Evolutionary conservation across 2,888 invertebrate species (phyloP).

Genomic region (Galerucella nymphaeae): DNA sequence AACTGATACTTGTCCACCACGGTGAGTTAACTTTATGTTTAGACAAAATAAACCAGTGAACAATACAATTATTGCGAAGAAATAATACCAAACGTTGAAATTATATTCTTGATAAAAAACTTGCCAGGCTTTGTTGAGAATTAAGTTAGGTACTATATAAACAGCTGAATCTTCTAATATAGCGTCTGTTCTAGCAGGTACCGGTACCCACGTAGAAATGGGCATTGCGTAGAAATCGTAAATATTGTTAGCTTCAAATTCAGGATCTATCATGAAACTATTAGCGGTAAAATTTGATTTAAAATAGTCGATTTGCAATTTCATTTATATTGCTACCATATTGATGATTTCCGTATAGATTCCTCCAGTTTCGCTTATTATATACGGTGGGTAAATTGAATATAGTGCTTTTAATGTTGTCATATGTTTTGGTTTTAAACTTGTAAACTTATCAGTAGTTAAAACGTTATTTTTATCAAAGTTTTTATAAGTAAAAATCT

Average conservation of each 20-base stretch:
- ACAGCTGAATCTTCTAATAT: conserved; percentile 14
- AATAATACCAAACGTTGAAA: conserved; percentile 1
- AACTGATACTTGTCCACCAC: neutral
- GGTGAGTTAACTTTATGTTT: neutral
- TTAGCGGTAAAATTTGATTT: neutral
- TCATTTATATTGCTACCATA: neutral
- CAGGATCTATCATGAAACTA: neutral
- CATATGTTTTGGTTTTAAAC: neutral
- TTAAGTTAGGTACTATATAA: conserved; percentile 15
- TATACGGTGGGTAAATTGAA: neutral
- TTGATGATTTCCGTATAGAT: conserved; percentile 10
- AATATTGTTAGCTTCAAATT: conserved; percentile 10
- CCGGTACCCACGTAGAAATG: neutral
- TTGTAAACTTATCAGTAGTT: neutral
- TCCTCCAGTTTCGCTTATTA: conserved; percentile 5
- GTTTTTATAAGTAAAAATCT: neutral
- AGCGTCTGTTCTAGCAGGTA: conserved; percentile 1
- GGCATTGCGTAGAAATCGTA: conserved; percentile 12
- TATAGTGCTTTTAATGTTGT: conserved; percentile 3
- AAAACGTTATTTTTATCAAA: neutral
- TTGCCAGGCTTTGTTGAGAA: conserved; percentile 4
- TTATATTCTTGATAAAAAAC: conserved; percentile 16
- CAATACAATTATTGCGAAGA: neutral
- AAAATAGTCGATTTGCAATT: neutral
- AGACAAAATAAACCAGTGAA: conserved; percentile 1